Evolutionary conservation across 2,113 vertebrate species (phyloP), one percentile per base, ranked within the genome.

Genomic region (Motacilla tschutschensis): DNA sequence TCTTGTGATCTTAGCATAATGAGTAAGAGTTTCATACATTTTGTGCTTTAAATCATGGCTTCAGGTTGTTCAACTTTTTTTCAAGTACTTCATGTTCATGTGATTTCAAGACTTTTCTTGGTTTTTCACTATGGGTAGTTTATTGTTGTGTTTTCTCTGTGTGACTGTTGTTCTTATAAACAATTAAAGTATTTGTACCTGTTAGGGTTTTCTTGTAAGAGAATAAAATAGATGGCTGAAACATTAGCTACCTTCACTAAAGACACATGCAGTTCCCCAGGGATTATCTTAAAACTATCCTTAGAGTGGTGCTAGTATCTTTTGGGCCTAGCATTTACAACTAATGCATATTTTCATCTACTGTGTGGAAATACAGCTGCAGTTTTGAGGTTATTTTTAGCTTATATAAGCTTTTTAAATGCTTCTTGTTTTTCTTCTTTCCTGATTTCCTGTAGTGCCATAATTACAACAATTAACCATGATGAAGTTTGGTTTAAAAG

Each of bases 401-500:
- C 44, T 83, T 63, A 38, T 63, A 38, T 13, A 74, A 77, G 22
- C 15, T 77, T 86, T 10, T 53, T 94, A 54, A 58, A 51, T 90
- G 58, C 10, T 62, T 89, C 57, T 81, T 71, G 20, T 83, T 67
- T 95, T 77, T 64, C 65, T 81, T 84, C 43, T 81, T 88, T 40
- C 69, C 18, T 71, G 55, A 8, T 95, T 77, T 72, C 57, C 79
- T 95, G 74, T 96, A 99, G 99, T 94, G 99, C 99, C 83, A 95
- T 98, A 97, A 99, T 99, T 97, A 99, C 98, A 95, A 98, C 98
- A 89, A 98, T 99, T 97, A 99, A 99, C 98, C 98, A 98, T 75
- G 98, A 99, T 93, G 99, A 99, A 97, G 98, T 99, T 94, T 99
- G 98, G 98, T 99, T 99, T 98, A 99, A 99, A 93, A 98, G 98